Evolutionary conservation across 1,140 invertebrate genomes (phyloP), one percentile per base, ranked within the genome.

Genomic region (Euura lappo): DNA sequence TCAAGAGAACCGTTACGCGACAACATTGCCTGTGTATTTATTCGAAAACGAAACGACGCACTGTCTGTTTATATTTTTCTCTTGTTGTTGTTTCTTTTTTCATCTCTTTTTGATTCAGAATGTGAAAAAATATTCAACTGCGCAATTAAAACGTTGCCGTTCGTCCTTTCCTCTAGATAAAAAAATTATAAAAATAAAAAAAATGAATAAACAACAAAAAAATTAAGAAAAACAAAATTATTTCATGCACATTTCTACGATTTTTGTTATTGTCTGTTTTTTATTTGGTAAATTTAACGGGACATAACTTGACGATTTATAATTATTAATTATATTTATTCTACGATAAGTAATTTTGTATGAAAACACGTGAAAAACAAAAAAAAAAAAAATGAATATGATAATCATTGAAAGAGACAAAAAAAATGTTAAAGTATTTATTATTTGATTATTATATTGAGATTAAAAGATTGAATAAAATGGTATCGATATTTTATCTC

Each of bases 401-500:
- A 44, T 64, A 70, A 74, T 74, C 67, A 64, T 43, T 28, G 28
- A 28, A 0, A 28, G 28, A 28, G 28, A 28, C 28, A 28, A 71
- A 74, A 73, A 77, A 76, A 72, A 71, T 74, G 65, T 65, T 70
- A 74, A 72, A 47, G 69, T 66, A 70, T 65, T 64, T 60, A 60
- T 60, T 60, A 60, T 60, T 60, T 60, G 51, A 60, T 64, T 65
- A 68, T 44, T 65, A 67, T 69, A 66, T 73, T 76, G 72, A 74
- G 70, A 74, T 74, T 73, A 74, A 28, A 69, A 65, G 60, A 69
- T 72, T 66, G 45, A 68, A 11, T 60, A 44, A 65, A 46, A 68
- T n/a, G 47, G 28, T 28, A 51, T 7, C 47, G 47, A 51, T 51
- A 51, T 51, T 6, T 51, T 51, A 51, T 51, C 11, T 28, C 6